Evolutionary conservation across 2,888 invertebrate genomes (phyloP), one percentile per base, ranked within the genome.

Genomic region (Rhagonycha lutea): DNA sequence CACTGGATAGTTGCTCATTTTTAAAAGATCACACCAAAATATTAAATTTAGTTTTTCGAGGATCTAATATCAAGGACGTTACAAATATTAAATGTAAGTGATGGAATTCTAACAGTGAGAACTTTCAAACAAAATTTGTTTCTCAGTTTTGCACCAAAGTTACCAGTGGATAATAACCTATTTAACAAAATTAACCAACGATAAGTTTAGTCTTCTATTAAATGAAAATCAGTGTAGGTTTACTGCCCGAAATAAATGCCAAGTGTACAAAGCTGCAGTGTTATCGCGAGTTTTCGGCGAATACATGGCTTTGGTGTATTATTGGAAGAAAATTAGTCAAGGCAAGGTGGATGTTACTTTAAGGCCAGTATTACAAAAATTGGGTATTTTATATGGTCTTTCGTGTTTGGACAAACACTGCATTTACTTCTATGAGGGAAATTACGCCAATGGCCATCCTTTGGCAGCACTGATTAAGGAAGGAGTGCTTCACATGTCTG

Each of bases 81-180:
- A 81, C 86, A 69, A 85, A 85, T 70, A 81, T 86, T 29, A 82
- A 86, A 67, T 88, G 89, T 89, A 83, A 87, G 87, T 85, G 12
- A 12, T 23, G 5, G 12, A n/a, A 4, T 2, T 14, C 12, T 65
- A 65, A 23, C 0, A 26, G 18, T 18, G 60, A 1, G 14, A 23
- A 47, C 60, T 69, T 1, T 14, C 12, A 24, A 24, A 14, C 14
- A 8, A 26, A 68, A 11, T 73, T 47, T 88, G 63, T 72, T 81
- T 88, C 91, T 26, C 89, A 95, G 95, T 94, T 86, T 90, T 94
- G 77, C 89, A 90, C 47, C 89, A 90, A 65, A 91, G 93, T 26
- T 97, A 95, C 87, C 92, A 94, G 86, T 98, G 97, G 96, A 89
- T 98, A 23, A 90, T 97, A 67, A 93, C 94, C 81, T 94, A 94